Conservation (phyloP, 2,888 invertebrate species). For the Odontocerum albicorne region DNA sequence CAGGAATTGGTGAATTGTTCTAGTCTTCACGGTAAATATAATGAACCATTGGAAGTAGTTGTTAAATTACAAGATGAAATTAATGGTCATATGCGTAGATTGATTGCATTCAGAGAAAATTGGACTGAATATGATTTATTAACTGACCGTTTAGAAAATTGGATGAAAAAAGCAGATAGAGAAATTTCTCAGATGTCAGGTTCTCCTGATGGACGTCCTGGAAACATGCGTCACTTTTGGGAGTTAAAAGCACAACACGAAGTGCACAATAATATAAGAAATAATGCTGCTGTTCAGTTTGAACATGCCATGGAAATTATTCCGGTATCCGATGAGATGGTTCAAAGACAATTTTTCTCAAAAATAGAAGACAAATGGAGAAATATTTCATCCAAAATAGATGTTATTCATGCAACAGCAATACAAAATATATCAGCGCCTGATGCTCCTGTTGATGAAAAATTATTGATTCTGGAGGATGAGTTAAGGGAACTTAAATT, state of each 20-base stretch:
- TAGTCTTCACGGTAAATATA: constrained; percentile 73
- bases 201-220: constrained; percentile 64
- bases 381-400: constrained; percentile 64
- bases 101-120: constrained; percentile 75
- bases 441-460: constrained; percentile 73
- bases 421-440: constrained; percentile 72
- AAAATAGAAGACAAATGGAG: constrained; percentile 80
- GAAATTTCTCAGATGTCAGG: constrained; percentile 67
- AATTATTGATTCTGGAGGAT: constrained; percentile 72
- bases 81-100: constrained; percentile 67
- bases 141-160: constrained; percentile 72
- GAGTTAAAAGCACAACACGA: constrained; percentile 87
- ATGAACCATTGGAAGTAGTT: constrained; percentile 71
- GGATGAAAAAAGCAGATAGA: constrained; percentile 74
- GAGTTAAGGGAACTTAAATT: constrained; percentile 74
- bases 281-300: constrained; percentile 71
- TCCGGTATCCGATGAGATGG: constrained; percentile 81
- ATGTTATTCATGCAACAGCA: constrained; percentile 66
- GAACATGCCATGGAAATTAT: constrained; percentile 78
- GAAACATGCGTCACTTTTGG: constrained; percentile 83
- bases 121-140: constrained; percentile 76
- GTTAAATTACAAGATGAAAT: constrained; percentile 76
- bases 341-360: constrained; percentile 76
- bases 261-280: constrained; percentile 75
- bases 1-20: constrained; percentile 75